Evolutionary conservation across 2,888 invertebrate genomes (phyloP), one percentile per base, ranked within the genome.

Genomic region (Frankliniella fusca): DNA sequence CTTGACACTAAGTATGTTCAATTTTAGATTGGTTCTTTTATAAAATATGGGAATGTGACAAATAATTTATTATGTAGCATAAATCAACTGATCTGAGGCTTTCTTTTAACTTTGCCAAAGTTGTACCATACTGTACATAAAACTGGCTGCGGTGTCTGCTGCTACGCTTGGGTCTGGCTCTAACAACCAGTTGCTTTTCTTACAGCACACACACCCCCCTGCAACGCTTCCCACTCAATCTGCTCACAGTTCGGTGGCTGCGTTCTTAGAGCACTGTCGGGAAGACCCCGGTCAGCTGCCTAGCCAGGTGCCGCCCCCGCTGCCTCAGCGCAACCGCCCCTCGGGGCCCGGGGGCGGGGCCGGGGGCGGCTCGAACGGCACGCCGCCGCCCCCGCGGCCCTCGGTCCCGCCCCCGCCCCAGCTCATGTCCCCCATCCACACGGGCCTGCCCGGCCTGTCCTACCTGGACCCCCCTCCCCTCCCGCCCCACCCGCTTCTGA

Each of bases 271-370:
- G 54, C 79, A 81, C 83, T 70, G 70, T 70, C 70, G 70, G 70
- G 70, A 70, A 70, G 70, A 83, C 82, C 82, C 82, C 83, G 85
- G 86, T 61, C 87, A 87, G 80, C 85, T 86, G 83, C 91, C 91
- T 83, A 85, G 86, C 61, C 87, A 87, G 80, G 86, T 86, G 83
- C 91, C 91, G 83, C 91, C 91, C 48, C 91, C 91, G 54, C 86
- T 91, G 84, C 91, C 91, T 65, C 90, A 90, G 86, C 87, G 91
- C 83, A 90, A 90, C 86, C 89, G 87, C 54, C 87, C 87, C 80
- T 54, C 80, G 27, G 76, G 70, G 11, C 11, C 70, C 11, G 70
- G n/a, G n/a, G 20, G 23, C 61, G 76, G 70, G 11, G 20, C 70
- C 11, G 70, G n/a, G n/a, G 20, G 23, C 8, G n/a, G 70, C 23